Conservation (phyloP, 2,113 vertebrate genomes). For the Fulica atra region DNA sequence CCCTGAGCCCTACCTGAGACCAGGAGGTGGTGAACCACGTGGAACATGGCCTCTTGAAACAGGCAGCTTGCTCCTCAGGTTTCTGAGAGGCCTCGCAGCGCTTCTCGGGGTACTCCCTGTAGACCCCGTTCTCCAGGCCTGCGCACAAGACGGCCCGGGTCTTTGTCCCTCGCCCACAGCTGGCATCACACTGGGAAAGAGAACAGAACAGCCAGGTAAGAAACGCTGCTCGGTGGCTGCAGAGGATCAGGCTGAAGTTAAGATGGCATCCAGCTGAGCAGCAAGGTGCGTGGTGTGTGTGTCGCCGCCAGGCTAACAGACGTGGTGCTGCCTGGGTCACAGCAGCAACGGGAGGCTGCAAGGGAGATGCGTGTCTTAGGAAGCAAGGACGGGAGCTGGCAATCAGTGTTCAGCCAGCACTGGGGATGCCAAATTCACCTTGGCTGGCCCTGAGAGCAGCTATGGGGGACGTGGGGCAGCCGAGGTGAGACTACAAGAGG, state of each 20-base stretch:
- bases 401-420: not conserved
- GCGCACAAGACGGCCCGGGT: constrained; percentile 78
- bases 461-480: not conserved
- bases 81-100: constrained; percentile 65
- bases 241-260: not conserved
- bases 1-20: constrained; percentile 81
- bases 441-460: not conserved
- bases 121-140: constrained; percentile 78
- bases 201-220: not conserved
- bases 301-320: not conserved
- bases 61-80: constrained; percentile 74
- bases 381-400: not conserved
- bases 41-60: constrained; percentile 83
- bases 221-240: rapidly evolving
- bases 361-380: not conserved
- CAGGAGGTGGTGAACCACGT: constrained; percentile 87
- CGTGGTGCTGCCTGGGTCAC: not conserved
- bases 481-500: not conserved
- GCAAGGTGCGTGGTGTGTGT: not conserved
- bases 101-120: constrained; percentile 78
- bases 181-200: constrained; percentile 76
- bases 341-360: not conserved
- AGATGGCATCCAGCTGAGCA: not conserved
- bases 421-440: not conserved
- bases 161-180: constrained; percentile 80